Conservation (phyloP, 2,113 vertebrate genomes). For the Perca fluviatilis region DNA sequence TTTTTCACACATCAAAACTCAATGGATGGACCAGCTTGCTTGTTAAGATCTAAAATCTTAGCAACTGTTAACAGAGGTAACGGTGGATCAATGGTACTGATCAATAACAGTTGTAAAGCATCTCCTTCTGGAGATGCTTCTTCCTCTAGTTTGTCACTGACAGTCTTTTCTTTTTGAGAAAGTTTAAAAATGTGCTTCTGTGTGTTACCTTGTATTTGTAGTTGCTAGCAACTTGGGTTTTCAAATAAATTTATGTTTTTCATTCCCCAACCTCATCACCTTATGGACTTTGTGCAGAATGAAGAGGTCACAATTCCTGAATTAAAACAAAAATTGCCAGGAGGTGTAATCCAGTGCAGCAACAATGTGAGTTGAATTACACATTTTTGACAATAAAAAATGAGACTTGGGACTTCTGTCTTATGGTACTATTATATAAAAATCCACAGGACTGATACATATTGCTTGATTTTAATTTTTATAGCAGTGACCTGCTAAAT, state of each 20-base stretch:
- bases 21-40: neutral
- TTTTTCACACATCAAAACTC: constrained; percentile 14
- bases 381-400: neutral
- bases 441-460: neutral
- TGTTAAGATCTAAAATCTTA: constrained; percentile 15
- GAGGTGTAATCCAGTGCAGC: neutral
- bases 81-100: neutral
- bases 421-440: neutral
- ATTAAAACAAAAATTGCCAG: neutral
- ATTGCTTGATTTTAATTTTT: constrained; percentile 10
- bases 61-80: neutral
- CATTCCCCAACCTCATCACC: neutral
- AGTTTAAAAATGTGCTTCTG: neutral
- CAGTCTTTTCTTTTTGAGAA: neutral
- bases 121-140: neutral
- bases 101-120: neutral
- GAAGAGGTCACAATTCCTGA: neutral
- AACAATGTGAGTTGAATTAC: neutral
- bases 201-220: neutral
- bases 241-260: no score
- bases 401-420: neutral
- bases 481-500: constrained; percentile 2
- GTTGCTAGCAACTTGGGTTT: neutral
- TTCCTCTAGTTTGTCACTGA: neutral
- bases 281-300: neutral